Base-by-base conservation (phyloP, 2,113 vertebrate genomes). In the Hippocampus abdominalis region DNA sequence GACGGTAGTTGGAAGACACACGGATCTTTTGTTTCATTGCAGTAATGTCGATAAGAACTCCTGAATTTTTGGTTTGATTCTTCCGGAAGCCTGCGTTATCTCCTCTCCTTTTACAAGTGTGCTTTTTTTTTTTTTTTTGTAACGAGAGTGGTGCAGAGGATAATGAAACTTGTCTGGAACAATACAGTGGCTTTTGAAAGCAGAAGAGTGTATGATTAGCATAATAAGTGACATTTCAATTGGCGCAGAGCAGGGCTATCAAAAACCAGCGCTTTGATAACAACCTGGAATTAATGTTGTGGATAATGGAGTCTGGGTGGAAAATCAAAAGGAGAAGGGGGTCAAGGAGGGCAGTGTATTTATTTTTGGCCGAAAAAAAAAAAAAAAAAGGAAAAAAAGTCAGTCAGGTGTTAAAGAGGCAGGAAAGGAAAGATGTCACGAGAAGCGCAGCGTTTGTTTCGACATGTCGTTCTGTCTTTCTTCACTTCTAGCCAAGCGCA, bases 191-290 rank as follows among this genome's bases (percentile, higher is more conserved):
- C 61, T 40, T 82, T 82, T 80, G 73, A 82, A 87, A 81, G 87
- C 68, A 85, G 87, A 32, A 86, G 78, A 66, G 78, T 76, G 70
- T 81, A 66, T 71, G 65, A 85, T 88, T 84, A 86, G 21, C 72
- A 84, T 81, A 79, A 82, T 80, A 81, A 80, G 40, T 87, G 87
- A 87, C 85, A 81, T 84, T 85, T 84, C 75, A 76, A 84, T 80
- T 86, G 79, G 80, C 49, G 74, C 75, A 73, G 76, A 73, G 61
- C 32, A 36, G 76, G 67, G 70, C 63, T 42, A 69, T 81, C 68
- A 73, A 60, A 75, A 74, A 16, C 71, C 32, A 61, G 72, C 46
- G 8, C 20, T 69, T 66, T 69, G 74, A 84, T 81, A 84, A 83
- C 79, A 77, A 84, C 74, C 76, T 75, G 76, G 69, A 81, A 86